Conservation (phyloP, 1,140 invertebrate genomes). For the Ostrea denselamellosa region DNA sequence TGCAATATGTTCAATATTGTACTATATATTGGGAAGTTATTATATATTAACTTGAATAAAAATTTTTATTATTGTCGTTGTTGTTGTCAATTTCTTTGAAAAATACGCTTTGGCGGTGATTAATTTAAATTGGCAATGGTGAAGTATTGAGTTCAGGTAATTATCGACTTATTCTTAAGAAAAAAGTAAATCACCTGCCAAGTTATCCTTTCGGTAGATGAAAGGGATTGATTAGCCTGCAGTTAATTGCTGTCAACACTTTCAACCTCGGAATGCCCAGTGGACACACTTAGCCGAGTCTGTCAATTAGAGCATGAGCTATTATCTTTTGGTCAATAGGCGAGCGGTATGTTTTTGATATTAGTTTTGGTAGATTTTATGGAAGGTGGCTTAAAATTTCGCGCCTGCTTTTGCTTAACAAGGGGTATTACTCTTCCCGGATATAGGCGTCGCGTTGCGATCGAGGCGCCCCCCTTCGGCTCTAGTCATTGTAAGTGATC, state of each 20-base stretch:
- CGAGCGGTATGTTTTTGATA: neutral
- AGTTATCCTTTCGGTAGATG: neutral
- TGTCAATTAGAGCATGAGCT: no score
- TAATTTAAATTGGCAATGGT: no score
- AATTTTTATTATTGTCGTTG: no score
- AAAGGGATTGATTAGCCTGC: neutral
- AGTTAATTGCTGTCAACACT: neutral
- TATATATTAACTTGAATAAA: no score
- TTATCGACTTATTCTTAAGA: neutral
- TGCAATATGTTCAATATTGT: no score
- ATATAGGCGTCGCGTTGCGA: constrained; percentile 26
- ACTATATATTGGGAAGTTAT: no score
- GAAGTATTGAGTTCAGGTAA: neutral
- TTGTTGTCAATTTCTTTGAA: no score
- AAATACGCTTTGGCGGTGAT: no score
- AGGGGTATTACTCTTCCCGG: neutral
- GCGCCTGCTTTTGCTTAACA: neutral
- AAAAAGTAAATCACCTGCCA: neutral
- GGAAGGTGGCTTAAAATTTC: neutral
- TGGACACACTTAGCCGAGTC: no score
- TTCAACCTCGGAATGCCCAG: neutral
- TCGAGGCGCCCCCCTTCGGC: constrained; percentile 8
- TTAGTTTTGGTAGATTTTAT: neutral
- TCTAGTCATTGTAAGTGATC: neutral
- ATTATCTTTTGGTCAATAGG: neutral